phyloP scores from a whole-genome alignment of 2,888 invertebrate species.

The Petrophora chlorosata region DNA sequence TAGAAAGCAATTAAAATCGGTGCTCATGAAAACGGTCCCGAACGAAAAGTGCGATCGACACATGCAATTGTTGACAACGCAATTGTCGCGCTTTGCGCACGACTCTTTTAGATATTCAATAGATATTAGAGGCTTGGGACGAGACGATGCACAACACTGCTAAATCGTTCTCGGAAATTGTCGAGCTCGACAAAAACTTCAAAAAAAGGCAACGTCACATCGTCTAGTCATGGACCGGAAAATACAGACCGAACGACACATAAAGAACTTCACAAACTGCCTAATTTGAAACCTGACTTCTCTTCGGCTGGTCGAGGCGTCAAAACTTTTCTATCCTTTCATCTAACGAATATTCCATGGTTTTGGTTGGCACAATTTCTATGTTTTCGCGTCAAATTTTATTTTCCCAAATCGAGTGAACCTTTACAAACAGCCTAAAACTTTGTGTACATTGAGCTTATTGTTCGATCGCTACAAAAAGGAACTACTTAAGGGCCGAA shows the following conservation, averaged over 20 bases:
- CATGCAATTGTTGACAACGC: slow-evolving; percentile 64
- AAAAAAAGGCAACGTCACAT: slow-evolving; percentile 39
- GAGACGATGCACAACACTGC: slow-evolving; percentile 39
- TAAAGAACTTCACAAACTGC: slow-evolving; percentile 29
- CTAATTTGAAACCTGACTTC: slow-evolving; percentile 8
- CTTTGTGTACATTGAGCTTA: slow-evolving; percentile 54
- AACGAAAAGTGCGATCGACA: slow-evolving; percentile 70
- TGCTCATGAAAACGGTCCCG: slow-evolving; percentile 62
- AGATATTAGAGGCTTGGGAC: slow-evolving; percentile 28
- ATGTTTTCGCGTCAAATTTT: slow-evolving; percentile 44
- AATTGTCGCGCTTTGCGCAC: slow-evolving; percentile 51
- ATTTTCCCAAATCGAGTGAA: slow-evolving; percentile 38
- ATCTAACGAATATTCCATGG: slow-evolving; percentile 5
- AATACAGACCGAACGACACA: slow-evolving; percentile 36
- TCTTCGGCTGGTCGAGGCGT: background rate
- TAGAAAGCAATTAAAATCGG: slow-evolving; percentile 81
- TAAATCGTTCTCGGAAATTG: slow-evolving; percentile 51
- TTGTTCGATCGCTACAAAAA: slow-evolving; percentile 52
- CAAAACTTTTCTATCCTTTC: slow-evolving; percentile 5
- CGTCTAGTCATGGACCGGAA: slow-evolving; percentile 38
- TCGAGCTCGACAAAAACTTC: slow-evolving; percentile 55
- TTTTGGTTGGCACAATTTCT: slow-evolving; percentile 30
- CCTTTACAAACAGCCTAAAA: slow-evolving; percentile 52
- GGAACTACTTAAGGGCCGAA: slow-evolving; percentile 52
- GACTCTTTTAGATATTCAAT: slow-evolving; percentile 44